Conservation (phyloP, 2,113 vertebrate species). For the Lepus americanus region DNA sequence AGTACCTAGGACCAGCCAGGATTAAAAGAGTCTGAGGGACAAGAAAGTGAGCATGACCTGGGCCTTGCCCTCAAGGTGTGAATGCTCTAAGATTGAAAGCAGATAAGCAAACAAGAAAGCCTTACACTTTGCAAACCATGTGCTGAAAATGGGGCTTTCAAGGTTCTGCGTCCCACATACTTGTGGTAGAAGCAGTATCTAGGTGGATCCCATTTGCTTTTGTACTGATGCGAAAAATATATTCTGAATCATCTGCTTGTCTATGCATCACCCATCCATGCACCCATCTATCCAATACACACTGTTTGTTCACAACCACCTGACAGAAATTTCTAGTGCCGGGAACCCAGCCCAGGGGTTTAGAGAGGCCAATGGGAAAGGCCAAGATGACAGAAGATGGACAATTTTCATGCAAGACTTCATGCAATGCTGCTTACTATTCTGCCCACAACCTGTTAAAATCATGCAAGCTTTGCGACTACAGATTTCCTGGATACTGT, state of each 20-base stretch:
- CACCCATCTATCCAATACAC: background rate
- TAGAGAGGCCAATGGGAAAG: conserved; percentile 49
- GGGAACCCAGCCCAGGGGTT: background rate
- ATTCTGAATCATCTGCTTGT: background rate
- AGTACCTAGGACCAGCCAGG: background rate
- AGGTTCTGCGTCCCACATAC: background rate
- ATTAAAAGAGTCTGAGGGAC: background rate
- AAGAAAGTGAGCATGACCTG: conserved; percentile 39
- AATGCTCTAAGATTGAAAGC: conserved; percentile 4
- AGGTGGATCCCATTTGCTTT: background rate
- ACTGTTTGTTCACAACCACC: background rate
- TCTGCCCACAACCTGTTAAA: conserved; percentile 72
- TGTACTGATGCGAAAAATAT: background rate
- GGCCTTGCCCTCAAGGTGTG: background rate
- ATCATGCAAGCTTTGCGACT: conserved; percentile 71
- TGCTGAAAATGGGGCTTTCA: conserved; percentile 34
- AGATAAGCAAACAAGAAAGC: conserved; percentile 38
- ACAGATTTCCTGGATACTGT: conserved; percentile 73
- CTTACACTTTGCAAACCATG: background rate
- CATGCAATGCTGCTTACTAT: conserved; percentile 37
- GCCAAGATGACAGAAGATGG: conserved; percentile 59
- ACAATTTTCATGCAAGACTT: conserved; percentile 38
- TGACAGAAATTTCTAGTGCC: background rate
- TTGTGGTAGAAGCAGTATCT: background rate
- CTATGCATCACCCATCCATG: background rate